A percentile compares a stretch with the other conserved stretches of the same genome.
These are phyloP conservation scores for Sphenodon punctatus DNA, from an alignment of 2,797 vertebrate species.

Conservation along the genomic window DNA sequence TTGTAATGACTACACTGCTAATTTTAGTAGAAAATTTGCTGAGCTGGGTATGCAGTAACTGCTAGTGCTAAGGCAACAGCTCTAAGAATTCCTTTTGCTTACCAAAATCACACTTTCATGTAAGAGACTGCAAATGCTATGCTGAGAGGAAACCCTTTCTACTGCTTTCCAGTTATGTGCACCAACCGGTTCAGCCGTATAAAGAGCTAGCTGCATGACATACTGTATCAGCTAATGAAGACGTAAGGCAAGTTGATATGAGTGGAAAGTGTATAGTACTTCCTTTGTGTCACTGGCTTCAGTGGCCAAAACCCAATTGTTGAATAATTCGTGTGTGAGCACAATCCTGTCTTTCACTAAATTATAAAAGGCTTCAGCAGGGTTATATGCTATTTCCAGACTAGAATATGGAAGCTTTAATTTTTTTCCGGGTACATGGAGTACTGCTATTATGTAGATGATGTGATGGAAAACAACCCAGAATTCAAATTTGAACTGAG, in stretches of 20 bases:
- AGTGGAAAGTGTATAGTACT: conserved; percentile 61
- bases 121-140: neutral
- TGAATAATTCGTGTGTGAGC: conserved; percentile 73
- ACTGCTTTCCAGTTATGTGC: conserved; percentile 23
- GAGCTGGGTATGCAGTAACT: neutral
- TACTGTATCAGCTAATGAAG: conserved; percentile 60
- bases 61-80: neutral
- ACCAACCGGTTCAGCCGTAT: neutral
- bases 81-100: neutral
- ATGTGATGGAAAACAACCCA: conserved; percentile 50
- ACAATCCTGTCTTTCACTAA: conserved; percentile 80
- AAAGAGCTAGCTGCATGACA: conserved; percentile 9
- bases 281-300: conserved; percentile 72
- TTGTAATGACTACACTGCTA: neutral
- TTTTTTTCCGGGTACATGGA: conserved; percentile 58
- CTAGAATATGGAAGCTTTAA: conserved; percentile 65
- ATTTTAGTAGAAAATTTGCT: neutral
- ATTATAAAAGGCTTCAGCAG: conserved; percentile 66
- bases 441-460: conserved; percentile 62
- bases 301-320: conserved; percentile 68
- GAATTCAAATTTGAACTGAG: conserved; percentile 43
- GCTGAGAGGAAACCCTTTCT: neutral
- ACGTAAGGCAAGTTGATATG: conserved; percentile 55
- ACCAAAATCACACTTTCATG: neutral
- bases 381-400: conserved; percentile 73